A percentile compares a stretch with the other conserved stretches of the same genome.
Evolutionary conservation across 2,888 invertebrate species (phyloP).

Genomic region (Standfussiana lucernea): DNA sequence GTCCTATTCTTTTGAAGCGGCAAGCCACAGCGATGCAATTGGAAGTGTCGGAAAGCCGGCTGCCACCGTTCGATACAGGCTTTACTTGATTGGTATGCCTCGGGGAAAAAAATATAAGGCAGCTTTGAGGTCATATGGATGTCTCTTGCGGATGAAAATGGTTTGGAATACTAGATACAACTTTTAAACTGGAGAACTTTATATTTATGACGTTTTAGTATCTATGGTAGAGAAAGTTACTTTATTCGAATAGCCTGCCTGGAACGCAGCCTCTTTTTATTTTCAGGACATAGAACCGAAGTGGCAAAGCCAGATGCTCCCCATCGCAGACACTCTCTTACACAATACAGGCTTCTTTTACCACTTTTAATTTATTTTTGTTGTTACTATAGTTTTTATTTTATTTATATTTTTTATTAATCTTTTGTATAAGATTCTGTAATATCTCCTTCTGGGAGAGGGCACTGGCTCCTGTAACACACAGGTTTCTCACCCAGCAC

Average conservation of each 20-base stretch:
- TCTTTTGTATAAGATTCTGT: too few species aligned
- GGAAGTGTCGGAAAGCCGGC: slow-evolving; percentile 11
- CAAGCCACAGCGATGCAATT: slow-evolving; percentile 10
- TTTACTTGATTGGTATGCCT: slow-evolving; percentile 27
- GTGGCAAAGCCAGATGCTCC: neutral
- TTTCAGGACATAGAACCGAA: neutral
- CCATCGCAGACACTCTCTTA: too few species aligned
- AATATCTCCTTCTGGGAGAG: too few species aligned
- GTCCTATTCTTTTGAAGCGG: neutral
- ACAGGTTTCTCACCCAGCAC: too few species aligned
- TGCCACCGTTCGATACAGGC: slow-evolving; percentile 13
- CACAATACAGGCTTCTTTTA: too few species aligned
- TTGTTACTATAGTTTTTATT: too few species aligned
- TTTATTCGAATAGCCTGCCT: neutral
- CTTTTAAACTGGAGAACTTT: neutral
- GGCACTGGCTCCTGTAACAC: too few species aligned
- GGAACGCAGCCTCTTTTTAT: too few species aligned
- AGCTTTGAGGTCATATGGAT: neutral
- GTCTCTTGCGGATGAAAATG: neutral
- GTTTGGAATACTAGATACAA: neutral
- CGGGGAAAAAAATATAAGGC: slow-evolving; percentile 16
- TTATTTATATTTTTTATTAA: too few species aligned
- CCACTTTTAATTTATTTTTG: too few species aligned
- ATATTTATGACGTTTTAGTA: too few species aligned
- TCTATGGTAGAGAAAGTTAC: neutral